Base-by-base conservation (phyloP, 37 sponge, comb jelly and placozoan genomes). In the Cladorhizidae sp. region DNA sequence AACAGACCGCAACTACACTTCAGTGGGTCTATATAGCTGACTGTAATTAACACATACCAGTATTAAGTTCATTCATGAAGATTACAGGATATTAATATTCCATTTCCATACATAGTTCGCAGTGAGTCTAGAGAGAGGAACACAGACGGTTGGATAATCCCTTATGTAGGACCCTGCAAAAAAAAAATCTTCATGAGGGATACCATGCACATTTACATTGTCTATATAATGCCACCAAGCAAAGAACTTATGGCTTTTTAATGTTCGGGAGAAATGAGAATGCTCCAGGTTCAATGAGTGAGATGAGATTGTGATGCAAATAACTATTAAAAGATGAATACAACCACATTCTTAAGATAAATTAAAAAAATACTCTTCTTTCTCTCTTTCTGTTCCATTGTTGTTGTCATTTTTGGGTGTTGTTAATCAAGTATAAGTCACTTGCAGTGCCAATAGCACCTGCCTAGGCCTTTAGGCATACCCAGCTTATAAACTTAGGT, bases 231-330 rank as follows among this genome's bases (percentile, higher is more conserved):
- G 49, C 12, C n/a, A 71, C 40, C 72, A 71, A 40, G 14, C 40
- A 40, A 9, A 23, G n/a, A 22, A 75, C 76, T 75, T 23, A 75
- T 61, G 58, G 58, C 5, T 75, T 20, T 35, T 58, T 57, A 38
- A 75, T n/a, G 6, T 58, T 57, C 36, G 59, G 57, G 21, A 75
- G 61, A 36, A 8, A 15, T 8, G 55, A 12, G 35, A 75, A 75
- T 39, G 76, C 59, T 37, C 76, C 76, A 36, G 76, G 76, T 39
- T 75, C 41, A 35, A 75, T 57, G 23, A 58, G 29, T 31, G 61
- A 57, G 29, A 75, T 33, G n/a, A 20, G 28, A 36, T 75, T 75
- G 22, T 57, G 76, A 39, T 75, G 76, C 23, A 75, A 22, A 39
- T 57, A 75, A 52, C 76, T 75, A 35, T 36, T 23, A 45, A 28